phyloP scores from a whole-genome alignment of 2,888 invertebrate species.

The Drosophila vallismaia region DNA sequence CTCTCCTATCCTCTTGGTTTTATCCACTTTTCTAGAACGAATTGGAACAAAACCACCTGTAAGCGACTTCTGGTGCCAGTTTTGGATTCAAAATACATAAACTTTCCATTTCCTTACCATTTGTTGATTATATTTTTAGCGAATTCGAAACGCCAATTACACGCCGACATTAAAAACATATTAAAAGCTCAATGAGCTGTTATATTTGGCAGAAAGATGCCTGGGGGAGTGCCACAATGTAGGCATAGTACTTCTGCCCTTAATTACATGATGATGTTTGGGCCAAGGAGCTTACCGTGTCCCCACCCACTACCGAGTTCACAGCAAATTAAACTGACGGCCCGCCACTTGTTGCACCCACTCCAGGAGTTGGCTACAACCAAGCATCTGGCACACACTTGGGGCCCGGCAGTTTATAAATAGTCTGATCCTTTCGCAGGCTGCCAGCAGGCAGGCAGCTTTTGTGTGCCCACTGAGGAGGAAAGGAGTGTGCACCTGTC shows the following conservation, averaged over 20 bases:
- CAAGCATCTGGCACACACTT: constrained; percentile 11
- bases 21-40: too few species aligned
- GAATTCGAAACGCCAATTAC: constrained; percentile 62
- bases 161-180: constrained; percentile 71
- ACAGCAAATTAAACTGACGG: constrained; percentile 63
- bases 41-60: constrained; percentile 17
- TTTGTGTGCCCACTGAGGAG: constrained; percentile 58
- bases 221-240: constrained; percentile 1
- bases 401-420: constrained; percentile 43
- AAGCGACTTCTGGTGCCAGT: constrained; percentile 1
- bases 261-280: constrained; percentile 15
- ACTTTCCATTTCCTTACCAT: constrained; percentile 55
- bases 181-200: constrained; percentile 75
- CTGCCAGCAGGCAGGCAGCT: constrained; percentile 13
- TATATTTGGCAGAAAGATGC: constrained; percentile 39
- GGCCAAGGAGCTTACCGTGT: constrained; percentile 8
- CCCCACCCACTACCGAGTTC: constrained; percentile 47
- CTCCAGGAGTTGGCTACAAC: constrained; percentile 11
- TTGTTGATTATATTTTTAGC: constrained; percentile 37
- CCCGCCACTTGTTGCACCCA: constrained; percentile 68
- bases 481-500: constrained; percentile 55
- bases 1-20: neutral
- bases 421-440: constrained; percentile 65
- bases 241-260: constrained; percentile 3
- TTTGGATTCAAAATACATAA: constrained; percentile 23